Base-by-base conservation (phyloP, 92 coral and sea anemone species). In the Blastomussa wellsi region DNA sequence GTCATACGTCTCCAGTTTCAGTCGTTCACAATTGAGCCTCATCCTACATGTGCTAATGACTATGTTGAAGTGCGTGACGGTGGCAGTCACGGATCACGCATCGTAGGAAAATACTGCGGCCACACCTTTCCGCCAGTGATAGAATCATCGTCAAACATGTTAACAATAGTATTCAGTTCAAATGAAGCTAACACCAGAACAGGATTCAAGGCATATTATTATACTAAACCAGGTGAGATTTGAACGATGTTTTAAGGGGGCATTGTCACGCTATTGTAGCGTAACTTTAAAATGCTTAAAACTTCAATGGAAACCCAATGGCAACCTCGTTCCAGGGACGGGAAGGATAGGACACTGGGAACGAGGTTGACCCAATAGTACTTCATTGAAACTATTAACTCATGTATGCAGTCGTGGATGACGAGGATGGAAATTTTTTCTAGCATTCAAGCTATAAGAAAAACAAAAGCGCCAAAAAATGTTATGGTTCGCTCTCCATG, bases 31-130 rank as follows among this genome's bases (percentile, higher is more conserved):
- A 19, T 89, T 28, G 92, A 93, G 71, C 49, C 60, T 14, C 86
- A 93, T 60, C 78, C 82, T 2, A 87, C 82, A 77, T 93, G 98
- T 79, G 65, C 79, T 3, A 83, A 77, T 13, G 95, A 93, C 76
- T 93, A 88, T 76, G 86, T 95, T 57, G 86, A 84, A 57, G 87
- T 95, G n/a, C 87, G 38, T 68, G 95, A 93, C 77, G 94, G 95
- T 20, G 33, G n/a, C 22, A 9, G 22, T 26, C 26, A 41, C 10
- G n/a, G 39, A 22, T 86, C 79, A 44, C 55, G 60, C 14, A 59
- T 73, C 3, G 41, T 93, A n/a, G 95, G 94, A 48, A 80, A 66
- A 48, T 93, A 86, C 84, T 95, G 98, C 90, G 98, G 98, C 0
- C 81, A 82, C 28, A 64, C 82, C 28, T 53, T 77, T 37, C 97